A percentile compares a stretch with the other conserved stretches of the same genome.
phyloP scores from a whole-genome alignment of 2,888 invertebrate species.

The Phragmatobia fuliginosa region DNA sequence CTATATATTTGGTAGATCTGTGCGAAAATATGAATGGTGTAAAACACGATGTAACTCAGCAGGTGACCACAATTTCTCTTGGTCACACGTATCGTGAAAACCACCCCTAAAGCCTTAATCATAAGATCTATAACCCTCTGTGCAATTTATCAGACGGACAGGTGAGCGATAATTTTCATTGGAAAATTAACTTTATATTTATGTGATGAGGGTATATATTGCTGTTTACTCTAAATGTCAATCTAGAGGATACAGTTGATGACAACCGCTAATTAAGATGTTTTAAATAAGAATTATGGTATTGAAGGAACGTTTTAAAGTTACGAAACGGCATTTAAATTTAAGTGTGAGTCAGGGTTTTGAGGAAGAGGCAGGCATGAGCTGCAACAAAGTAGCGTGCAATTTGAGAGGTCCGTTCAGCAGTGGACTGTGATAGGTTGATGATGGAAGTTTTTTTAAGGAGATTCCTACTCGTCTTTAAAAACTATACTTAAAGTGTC shows the following conservation, averaged over 20 bases:
- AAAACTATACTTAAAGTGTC: no score
- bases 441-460: no score
- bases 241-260: conserved; percentile 39
- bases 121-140: conserved; percentile 25
- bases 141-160: conserved; percentile 39
- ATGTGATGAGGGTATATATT: conserved; percentile 22
- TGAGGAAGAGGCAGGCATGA: not conserved
- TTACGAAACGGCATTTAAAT: conserved; percentile 4
- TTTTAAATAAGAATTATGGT: conserved; percentile 41
- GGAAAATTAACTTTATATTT: conserved; percentile 26
- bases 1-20: conserved; percentile 37
- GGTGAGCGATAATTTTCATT: conserved; percentile 37
- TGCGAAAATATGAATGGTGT: conserved; percentile 53
- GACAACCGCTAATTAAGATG: conserved; percentile 44
- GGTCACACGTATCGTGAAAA: conserved; percentile 28
- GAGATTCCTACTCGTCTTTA: no score
- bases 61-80: conserved; percentile 64
- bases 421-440: no score
- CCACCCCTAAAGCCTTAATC: conserved; percentile 23
- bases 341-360: not conserved
- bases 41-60: conserved; percentile 62
- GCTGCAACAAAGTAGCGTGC: no score
- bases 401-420: no score
- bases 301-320: conserved; percentile 28
- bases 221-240: conserved; percentile 37